Percentiles rank a stretch among this genome's conserved stretches.
Evolutionary conservation across 1,140 invertebrate species (phyloP).

Genomic region (Nylanderia fulva): DNA sequence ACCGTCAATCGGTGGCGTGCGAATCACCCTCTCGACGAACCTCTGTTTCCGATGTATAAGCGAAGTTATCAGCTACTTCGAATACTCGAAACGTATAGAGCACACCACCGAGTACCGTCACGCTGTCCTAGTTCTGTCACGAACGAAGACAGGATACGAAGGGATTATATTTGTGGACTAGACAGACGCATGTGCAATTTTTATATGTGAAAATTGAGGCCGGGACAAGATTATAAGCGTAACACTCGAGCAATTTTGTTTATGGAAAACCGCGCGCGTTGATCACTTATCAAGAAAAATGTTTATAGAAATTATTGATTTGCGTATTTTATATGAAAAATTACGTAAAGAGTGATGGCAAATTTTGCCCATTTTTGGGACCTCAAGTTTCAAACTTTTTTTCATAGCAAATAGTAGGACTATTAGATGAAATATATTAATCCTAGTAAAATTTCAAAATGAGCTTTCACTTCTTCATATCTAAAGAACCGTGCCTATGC

Average conservation of each 20-base stretch:
- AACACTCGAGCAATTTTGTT: not conserved
- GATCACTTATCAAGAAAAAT: not conserved
- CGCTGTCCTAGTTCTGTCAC: conserved; percentile 51
- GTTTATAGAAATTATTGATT: not conserved
- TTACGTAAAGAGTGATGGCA: too few relatives aligned
- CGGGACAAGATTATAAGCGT: not conserved
- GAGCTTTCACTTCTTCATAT: too few relatives aligned
- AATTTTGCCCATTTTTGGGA: too few relatives aligned
- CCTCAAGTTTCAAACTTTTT: too few relatives aligned
- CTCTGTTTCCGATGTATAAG: conserved; percentile 45
- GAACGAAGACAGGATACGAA: conserved; percentile 40
- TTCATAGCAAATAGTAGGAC: too few relatives aligned
- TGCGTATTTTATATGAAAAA: not conserved
- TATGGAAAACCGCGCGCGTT: not conserved
- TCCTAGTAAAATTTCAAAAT: too few relatives aligned
- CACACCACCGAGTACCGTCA: conserved; percentile 36
- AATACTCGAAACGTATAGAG: conserved; percentile 25
- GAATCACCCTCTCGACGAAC: conserved; percentile 24
- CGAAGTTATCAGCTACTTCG: conserved; percentile 53
- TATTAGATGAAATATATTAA: too few relatives aligned
- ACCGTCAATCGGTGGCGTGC: not conserved
- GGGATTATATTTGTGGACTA: conserved; percentile 53
- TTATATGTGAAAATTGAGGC: conserved; percentile 41
- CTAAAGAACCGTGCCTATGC: too few relatives aligned
- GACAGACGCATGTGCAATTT: conserved; percentile 50